A percentile compares a stretch with the other conserved stretches of the same genome.
These are phyloP conservation scores for Oenanthe oenanthe DNA, from an alignment of 2,113 vertebrate genomes.

Conservation along the genomic window DNA sequence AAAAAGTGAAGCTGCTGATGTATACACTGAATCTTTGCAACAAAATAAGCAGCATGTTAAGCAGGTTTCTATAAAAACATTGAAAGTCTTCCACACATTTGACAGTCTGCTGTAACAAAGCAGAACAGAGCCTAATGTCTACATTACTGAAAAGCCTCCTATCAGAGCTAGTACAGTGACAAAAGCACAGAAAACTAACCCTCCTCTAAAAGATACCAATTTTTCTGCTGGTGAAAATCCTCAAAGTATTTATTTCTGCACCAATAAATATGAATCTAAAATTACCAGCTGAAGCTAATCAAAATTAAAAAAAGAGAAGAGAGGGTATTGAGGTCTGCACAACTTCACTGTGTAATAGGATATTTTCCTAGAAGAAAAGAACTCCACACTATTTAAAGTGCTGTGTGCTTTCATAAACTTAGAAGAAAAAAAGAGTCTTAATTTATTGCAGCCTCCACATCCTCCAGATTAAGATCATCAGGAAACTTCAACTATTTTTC, in stretches of 20 bases:
- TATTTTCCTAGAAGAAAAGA: conserved; percentile 23
- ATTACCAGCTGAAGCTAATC: conserved; percentile 32
- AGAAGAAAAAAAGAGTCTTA: not conserved
- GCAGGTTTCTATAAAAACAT: not conserved
- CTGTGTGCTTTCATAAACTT: conserved; percentile 13
- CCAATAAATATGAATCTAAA: not conserved
- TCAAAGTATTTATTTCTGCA: not conserved
- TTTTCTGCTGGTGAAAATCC: not conserved
- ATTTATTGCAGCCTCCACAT: conserved; percentile 22
- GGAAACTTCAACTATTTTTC: conserved; percentile 20
- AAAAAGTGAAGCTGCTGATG: not conserved
- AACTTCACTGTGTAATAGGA: conserved; percentile 18
- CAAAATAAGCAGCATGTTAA: not conserved
- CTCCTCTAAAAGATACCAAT: not conserved
- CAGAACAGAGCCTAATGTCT: not conserved
- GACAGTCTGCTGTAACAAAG: not conserved
- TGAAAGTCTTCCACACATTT: not conserved
- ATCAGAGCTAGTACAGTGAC: not conserved
- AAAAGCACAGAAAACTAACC: not conserved
- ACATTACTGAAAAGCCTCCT: not conserved
- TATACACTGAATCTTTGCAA: not conserved
- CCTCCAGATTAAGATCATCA: not conserved
- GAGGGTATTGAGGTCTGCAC: not conserved
- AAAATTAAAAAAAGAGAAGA: not conserved
- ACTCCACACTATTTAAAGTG: not conserved